phyloP scores from a whole-genome alignment of 92 coral and sea anemone genomes.

The Blastomussa wellsi region DNA sequence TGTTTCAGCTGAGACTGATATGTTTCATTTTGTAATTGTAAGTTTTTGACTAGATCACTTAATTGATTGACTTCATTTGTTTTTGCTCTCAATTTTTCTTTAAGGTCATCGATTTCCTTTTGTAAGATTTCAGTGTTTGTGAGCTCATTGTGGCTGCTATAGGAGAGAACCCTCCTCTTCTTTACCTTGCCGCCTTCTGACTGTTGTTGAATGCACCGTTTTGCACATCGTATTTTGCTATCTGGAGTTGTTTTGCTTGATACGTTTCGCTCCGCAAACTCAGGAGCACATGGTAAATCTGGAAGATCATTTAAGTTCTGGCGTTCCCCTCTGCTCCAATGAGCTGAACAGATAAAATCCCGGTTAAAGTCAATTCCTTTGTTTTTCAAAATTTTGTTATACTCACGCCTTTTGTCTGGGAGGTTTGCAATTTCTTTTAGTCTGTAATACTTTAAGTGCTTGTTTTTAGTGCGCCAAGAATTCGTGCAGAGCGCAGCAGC shows the following conservation, averaged over 20 bases:
- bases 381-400: conserved; percentile 49
- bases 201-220: conserved; percentile 26
- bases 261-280: too few relatives aligned
- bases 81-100: background rate
- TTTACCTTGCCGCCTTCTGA: conserved; percentile 1
- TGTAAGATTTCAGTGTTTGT: background rate
- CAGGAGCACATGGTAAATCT: conserved; percentile 54
- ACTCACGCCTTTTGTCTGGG: conserved; percentile 51
- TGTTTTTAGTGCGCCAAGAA: conserved; percentile 59
- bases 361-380: conserved; percentile 29
- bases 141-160: background rate
- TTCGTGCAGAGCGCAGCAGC: conserved; percentile 54
- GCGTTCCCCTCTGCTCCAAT: conserved; percentile 58
- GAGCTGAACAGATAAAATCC: conserved; percentile 61
- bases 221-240: conserved; percentile 43
- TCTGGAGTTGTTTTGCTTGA: conserved; percentile 52
- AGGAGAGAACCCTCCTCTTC: conserved; percentile 43
- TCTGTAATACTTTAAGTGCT: conserved; percentile 47
- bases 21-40: too few relatives aligned
- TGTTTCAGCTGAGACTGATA: too few relatives aligned
- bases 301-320: conserved; percentile 44
- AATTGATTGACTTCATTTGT: background rate
- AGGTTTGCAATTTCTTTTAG: conserved; percentile 46
- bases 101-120: background rate
- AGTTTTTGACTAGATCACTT: too few relatives aligned